A percentile compares a stretch with the other conserved stretches of the same genome.
Conservation (phyloP, 2,797 vertebrate species). For the Enteromius unitaeniatus region DNA sequence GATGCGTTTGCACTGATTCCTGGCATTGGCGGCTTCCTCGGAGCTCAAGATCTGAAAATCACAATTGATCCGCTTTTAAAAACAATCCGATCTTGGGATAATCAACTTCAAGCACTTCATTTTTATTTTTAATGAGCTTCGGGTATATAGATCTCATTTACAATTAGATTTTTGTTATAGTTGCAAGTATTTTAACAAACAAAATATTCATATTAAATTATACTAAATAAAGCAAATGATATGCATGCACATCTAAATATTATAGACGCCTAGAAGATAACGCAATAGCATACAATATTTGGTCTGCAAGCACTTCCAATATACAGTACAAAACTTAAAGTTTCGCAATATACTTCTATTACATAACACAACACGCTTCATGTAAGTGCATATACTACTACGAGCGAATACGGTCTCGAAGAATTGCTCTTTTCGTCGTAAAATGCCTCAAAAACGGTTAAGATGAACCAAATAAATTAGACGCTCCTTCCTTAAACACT, state of each 20-base stretch:
- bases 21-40: slow-evolving; percentile 71
- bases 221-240: not conserved
- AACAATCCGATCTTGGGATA: slow-evolving; percentile 25
- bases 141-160: not conserved
- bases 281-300: not conserved
- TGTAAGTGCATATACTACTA: slow-evolving; percentile 7
- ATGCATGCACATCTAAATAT: not conserved
- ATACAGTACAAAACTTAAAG: slow-evolving; percentile 49
- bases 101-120: not conserved
- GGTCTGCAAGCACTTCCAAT: slow-evolving; percentile 10
- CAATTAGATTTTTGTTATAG: not conserved
- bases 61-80: slow-evolving; percentile 3
- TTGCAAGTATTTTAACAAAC: not conserved
- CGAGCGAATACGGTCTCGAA: not conserved
- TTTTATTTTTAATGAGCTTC: not conserved
- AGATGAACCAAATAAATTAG: not conserved
- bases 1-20: slow-evolving; percentile 75
- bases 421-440: not conserved
- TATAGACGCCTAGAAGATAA: not conserved
- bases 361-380: slow-evolving; percentile 67
- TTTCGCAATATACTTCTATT: slow-evolving; percentile 76
- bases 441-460: not conserved
- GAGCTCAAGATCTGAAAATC: slow-evolving; percentile 70
- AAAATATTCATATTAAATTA: too few relatives aligned
- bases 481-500: slow-evolving; percentile 19